Conservation (phyloP, 2,888 invertebrate genomes). For the Tanypteryx hageni region DNA sequence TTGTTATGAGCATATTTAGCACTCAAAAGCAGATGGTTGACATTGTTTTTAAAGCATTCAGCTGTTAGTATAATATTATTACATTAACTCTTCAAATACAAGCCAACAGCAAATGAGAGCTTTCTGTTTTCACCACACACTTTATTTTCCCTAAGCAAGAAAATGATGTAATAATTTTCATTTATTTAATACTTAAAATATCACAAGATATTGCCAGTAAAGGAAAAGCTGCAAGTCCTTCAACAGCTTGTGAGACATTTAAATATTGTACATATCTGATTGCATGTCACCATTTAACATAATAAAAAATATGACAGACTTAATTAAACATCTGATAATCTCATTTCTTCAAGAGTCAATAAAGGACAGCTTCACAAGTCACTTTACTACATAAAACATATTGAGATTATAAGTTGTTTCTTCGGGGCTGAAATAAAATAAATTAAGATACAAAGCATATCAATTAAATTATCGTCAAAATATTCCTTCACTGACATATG, state of each 20-base stretch:
- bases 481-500: slow-evolving; percentile 42
- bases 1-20: neutral
- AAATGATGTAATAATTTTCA: slow-evolving; percentile 42
- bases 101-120: slow-evolving; percentile 7
- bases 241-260: slow-evolving; percentile 56
- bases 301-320: neutral
- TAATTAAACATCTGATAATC: neutral
- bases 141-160: slow-evolving; percentile 34
- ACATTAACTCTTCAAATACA: neutral
- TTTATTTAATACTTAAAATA: slow-evolving; percentile 60
- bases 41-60: neutral
- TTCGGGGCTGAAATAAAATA: slow-evolving; percentile 18
- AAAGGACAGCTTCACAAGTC: slow-evolving; percentile 39
- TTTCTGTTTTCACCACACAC: neutral
- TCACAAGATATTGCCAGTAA: slow-evolving; percentile 61
- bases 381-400: neutral
- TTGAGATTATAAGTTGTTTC: neutral
- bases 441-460: slow-evolving; percentile 11
- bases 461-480: slow-evolving; percentile 37
- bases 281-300: slow-evolving; percentile 18
- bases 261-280: too few relatives aligned
- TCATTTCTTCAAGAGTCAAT: neutral
- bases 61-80: neutral
- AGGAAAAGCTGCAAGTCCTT: slow-evolving; percentile 60
- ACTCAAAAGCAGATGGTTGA: slow-evolving; percentile 1